Base-by-base conservation (phyloP, 2,888 invertebrate species). In the Pseudeuparius sepicola region DNA sequence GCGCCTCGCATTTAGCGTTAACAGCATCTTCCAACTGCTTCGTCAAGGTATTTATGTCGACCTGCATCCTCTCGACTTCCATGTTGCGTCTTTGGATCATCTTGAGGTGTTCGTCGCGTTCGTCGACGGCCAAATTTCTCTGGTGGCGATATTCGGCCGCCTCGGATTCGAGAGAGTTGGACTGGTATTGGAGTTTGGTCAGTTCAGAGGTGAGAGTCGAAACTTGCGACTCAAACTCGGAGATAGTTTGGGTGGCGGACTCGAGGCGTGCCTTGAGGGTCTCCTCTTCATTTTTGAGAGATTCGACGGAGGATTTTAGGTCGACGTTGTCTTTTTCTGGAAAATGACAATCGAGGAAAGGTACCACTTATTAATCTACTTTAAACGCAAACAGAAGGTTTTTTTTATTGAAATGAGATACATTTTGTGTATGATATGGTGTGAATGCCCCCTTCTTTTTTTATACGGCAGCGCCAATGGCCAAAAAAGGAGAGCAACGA, bases 1-100 rank as follows among this genome's bases (percentile, higher is more conserved):
- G 59, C 1, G 86, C 85, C 61, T 88, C 84, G 64, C 85, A 87
- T 65, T 89, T 90, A 2, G 82, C 73, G 48, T 76, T 73, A 41
- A 86, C 78, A 13, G 88, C 81, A 31, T 70, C 59, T 47, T 79
- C 74, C 18, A 92, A 59, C 60, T 88, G 86, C 47, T 74, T 71
- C n/a, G 79, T 74, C 33, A 87, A 63, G 2, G 73, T 65, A 27
- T 68, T 65, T 42, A 85, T 63, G 57, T 82, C 87, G 3, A 73
- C 66, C 48, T 75, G 76, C 38, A 85, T 59, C 32, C 80, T 69
- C 54, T 84, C 81, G 24, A 85, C 60, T 66, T 88, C 85, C 1
- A 70, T 64, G 55, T 78, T 74, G 33, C 83, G 70, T 14, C 84
- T 67, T 53, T 84, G 77, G 13, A 84, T 62, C 56, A 81, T 77